Conservation (phyloP, 2,113 vertebrate species). For the Hirundichthys speculiger region DNA sequence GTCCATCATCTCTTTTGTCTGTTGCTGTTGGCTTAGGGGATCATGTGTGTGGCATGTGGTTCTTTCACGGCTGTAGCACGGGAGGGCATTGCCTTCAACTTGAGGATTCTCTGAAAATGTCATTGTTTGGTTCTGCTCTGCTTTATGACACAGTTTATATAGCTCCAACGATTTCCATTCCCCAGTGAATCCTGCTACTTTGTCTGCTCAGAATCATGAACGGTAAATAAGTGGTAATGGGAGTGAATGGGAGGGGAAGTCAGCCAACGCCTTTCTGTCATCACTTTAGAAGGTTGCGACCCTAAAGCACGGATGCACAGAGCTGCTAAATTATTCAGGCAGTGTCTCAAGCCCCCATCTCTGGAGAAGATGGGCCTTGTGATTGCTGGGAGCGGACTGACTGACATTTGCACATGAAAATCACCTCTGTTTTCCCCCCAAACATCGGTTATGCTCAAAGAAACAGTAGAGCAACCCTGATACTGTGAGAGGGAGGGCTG, state of each 20-base stretch:
- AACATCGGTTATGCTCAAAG: slow-evolving; percentile 76
- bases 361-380: slow-evolving; percentile 78
- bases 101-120: slow-evolving; percentile 73
- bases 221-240: slow-evolving; percentile 84
- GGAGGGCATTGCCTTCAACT: slow-evolving; percentile 47
- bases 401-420: slow-evolving; percentile 89
- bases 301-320: slow-evolving; percentile 79
- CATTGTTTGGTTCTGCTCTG: slow-evolving; percentile 75
- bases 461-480: slow-evolving; percentile 72
- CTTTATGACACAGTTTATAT: slow-evolving; percentile 77
- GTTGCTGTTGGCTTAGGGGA: slow-evolving; percentile 52
- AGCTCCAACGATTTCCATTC: slow-evolving; percentile 59
- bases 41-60: slow-evolving; percentile 53
- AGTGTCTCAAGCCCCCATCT: slow-evolving; percentile 78
- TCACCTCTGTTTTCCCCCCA: slow-evolving; percentile 73
- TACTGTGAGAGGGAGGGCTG: slow-evolving; percentile 18
- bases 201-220: slow-evolving; percentile 74
- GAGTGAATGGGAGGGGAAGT: slow-evolving; percentile 75
- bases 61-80: slow-evolving; percentile 48
- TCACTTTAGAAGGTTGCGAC: slow-evolving; percentile 86
- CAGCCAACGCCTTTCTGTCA: slow-evolving; percentile 80
- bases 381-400: slow-evolving; percentile 84
- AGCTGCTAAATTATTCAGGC: slow-evolving; percentile 86
- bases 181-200: slow-evolving; percentile 64
- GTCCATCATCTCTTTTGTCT: slow-evolving; percentile 65